Conservation (phyloP, 1,140 invertebrate species). For the Diorhabda carinulata region DNA sequence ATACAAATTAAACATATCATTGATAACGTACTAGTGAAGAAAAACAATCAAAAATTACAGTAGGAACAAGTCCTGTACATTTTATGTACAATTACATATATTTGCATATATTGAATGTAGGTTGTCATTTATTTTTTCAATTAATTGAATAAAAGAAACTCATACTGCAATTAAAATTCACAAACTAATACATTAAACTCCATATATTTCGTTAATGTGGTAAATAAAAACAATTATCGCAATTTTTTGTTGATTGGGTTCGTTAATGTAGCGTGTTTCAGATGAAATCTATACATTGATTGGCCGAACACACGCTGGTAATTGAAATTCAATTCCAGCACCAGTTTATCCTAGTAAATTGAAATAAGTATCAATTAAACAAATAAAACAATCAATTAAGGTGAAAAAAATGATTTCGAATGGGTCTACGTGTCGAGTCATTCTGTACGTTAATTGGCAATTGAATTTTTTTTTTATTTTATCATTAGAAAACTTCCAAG, state of each 20-base stretch:
- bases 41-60: too few relatives aligned
- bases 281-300: constrained; percentile 17
- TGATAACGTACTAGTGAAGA: too few relatives aligned
- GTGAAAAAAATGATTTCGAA: background rate
- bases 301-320: constrained; percentile 13
- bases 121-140: background rate
- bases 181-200: background rate
- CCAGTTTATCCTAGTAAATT: constrained; percentile 14
- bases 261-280: constrained; percentile 11
- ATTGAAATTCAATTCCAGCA: constrained; percentile 14
- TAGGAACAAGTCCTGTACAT: too few relatives aligned
- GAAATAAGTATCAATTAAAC: constrained; percentile 5
- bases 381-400: constrained; percentile 3
- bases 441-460: too few relatives aligned
- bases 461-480: too few relatives aligned
- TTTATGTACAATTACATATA: too few relatives aligned
- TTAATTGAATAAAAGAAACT: background rate
- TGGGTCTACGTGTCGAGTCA: background rate
- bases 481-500: too few relatives aligned
- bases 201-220: constrained; percentile 3
- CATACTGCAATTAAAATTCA: background rate
- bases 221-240: constrained; percentile 16
- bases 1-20: too few relatives aligned
- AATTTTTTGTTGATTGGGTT: constrained; percentile 16
- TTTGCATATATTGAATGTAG: too few relatives aligned